Evolutionary conservation across 2,888 invertebrate species (phyloP).

Genomic region (Polydrusus tereticollis): DNA sequence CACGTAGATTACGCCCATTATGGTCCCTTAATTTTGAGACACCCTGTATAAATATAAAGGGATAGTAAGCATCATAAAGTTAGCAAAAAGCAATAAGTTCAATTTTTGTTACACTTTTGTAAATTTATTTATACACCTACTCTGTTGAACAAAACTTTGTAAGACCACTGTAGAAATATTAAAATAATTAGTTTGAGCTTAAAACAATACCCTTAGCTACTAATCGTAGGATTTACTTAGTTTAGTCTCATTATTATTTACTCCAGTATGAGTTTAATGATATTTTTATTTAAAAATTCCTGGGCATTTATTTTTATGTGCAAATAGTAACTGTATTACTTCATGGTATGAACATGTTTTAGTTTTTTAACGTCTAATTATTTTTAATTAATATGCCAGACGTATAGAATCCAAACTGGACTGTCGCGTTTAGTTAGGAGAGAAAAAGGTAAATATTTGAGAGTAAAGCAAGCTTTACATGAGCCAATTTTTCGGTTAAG

Average conservation of each 20-base stretch:
- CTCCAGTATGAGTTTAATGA: conserved; percentile 14
- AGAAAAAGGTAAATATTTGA: not conserved
- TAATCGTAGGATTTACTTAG: not conserved
- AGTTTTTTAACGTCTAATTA: conserved; percentile 1
- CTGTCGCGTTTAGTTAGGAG: not conserved
- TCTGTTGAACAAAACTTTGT: too few species aligned
- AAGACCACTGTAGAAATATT: not conserved
- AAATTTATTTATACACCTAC: too few species aligned
- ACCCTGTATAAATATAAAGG: too few species aligned
- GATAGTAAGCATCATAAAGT: too few species aligned
- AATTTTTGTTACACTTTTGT: too few species aligned
- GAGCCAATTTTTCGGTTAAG: not conserved
- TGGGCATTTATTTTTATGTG: conserved; percentile 18
- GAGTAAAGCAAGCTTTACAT: not conserved
- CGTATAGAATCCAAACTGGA: not conserved
- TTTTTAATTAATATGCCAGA: conserved; percentile 7
- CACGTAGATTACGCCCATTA: too few species aligned
- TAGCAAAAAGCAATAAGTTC: too few species aligned
- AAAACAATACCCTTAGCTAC: not conserved
- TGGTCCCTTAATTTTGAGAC: too few species aligned
- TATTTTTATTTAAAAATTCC: conserved; percentile 5
- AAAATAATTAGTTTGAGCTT: not conserved
- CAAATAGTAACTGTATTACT: conserved; percentile 12
- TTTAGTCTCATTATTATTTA: not conserved
- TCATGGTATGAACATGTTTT: conserved; percentile 15